phyloP scores from a whole-genome alignment of 2,797 vertebrate species.

The Rhincodon typus region DNA sequence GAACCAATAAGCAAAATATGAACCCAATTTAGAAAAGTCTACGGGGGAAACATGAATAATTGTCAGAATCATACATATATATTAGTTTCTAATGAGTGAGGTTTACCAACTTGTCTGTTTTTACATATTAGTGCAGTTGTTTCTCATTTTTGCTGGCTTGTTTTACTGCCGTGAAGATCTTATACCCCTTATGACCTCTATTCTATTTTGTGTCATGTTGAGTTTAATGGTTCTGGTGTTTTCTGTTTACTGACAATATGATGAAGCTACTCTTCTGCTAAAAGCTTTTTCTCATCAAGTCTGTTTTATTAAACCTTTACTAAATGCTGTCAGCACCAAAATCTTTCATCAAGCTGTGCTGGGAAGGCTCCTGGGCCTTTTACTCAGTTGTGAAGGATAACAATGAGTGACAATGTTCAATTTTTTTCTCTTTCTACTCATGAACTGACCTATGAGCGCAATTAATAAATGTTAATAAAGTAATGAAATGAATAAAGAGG shows the following conservation, averaged over 20 bases:
- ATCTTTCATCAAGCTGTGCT: not conserved
- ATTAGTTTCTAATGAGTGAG: not conserved
- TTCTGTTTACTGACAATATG: conserved; percentile 29
- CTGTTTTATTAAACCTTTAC: conserved; percentile 1
- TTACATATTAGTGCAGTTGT: conserved; percentile 27
- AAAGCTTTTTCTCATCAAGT: conserved; percentile 24
- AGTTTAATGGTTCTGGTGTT: conserved; percentile 5
- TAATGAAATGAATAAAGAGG: not conserved
- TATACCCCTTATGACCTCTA: not conserved
- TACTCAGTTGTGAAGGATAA: not conserved
- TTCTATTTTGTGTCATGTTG: conserved; percentile 35
- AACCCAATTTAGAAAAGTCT: conserved; percentile 18
- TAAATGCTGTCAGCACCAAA: not conserved
- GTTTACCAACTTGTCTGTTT: not conserved
- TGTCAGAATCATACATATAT: not conserved
- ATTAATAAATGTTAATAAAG: conserved; percentile 33
- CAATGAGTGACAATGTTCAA: not conserved
- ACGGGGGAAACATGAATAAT: not conserved
- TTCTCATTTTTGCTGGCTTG: not conserved
- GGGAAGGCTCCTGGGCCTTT: not conserved
- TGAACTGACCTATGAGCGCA: conserved; percentile 6
- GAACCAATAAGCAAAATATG: not conserved
- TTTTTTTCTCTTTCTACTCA: conserved; percentile 21
- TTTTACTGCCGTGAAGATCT: not conserved
- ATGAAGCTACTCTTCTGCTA: not conserved